Evolutionary conservation across 2,797 vertebrate genomes (phyloP).

Genomic region (Pristis pectinata): DNA sequence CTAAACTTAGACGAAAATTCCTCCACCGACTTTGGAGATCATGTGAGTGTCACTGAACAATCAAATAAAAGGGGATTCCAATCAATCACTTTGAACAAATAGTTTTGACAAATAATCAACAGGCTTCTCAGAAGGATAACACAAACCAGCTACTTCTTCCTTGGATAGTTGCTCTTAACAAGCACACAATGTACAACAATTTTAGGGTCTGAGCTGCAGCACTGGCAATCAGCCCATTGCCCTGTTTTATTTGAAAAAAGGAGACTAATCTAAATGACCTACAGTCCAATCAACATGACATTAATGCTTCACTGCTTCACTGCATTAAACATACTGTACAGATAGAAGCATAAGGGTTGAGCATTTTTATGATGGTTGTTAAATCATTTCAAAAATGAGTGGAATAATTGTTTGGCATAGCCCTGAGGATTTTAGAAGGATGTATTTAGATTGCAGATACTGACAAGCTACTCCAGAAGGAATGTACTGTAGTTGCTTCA

Average conservation of each 20-base stretch:
- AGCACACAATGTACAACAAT: not conserved
- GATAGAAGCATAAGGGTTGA: not conserved
- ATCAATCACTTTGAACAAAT: not conserved
- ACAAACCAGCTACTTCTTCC: not conserved
- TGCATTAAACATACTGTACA: not conserved
- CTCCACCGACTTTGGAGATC: not conserved
- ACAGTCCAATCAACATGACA: not conserved
- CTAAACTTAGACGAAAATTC: not conserved
- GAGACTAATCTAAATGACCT: conserved; percentile 17
- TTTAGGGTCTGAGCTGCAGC: not conserved
- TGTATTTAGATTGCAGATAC: not conserved
- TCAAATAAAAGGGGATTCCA: not conserved
- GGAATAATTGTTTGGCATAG: not conserved
- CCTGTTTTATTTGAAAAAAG: not conserved
- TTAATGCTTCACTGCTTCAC: conserved; percentile 30
- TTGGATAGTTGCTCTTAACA: not conserved
- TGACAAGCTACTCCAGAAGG: not conserved
- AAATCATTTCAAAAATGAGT: not conserved
- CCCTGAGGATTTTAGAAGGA: not conserved
- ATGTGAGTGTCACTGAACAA: too few species aligned
- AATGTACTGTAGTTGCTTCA: not conserved
- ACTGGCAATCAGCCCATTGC: not conserved
- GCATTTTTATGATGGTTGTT: not conserved
- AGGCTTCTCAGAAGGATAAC: not conserved
- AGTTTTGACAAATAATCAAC: too few species aligned